Evolutionary conservation across 1,140 invertebrate species (phyloP), one percentile per base, ranked within the genome.

Genomic region (Brachionus plicatilis): DNA sequence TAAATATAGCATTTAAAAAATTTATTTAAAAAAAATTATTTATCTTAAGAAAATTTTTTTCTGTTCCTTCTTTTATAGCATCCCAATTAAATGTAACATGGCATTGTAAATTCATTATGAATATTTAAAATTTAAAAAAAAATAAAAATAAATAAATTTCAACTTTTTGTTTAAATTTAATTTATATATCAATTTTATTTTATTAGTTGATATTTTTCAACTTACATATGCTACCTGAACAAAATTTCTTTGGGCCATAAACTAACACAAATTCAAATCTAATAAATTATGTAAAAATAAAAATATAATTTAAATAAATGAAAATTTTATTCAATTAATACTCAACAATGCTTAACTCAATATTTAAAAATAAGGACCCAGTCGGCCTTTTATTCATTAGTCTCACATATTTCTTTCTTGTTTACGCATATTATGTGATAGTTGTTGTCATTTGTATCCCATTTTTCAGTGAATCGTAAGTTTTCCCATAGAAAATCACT

Each of bases 401-500:
- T 50, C 27, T 50, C 24, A 76, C 72, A 24, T 76, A 76, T 50
- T 47, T 76, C 1, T 76, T 76, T 76, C 43, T 76, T 27, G 8
- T 76, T 27, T 76, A 76, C n/a, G 72, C 72, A 27, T 76, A 76
- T 33, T 76, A 50, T 50, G 72, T 76, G 20, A 27, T 76, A 50
- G 47, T 76, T 33, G 45, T 20, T 27, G 45, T 76, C 7, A 27
- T 76, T 27, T 45, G 43, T 17, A 27, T 76, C 43, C 72, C 72
- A 11, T 76, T 76, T 27, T 50, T 76, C 20, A 50, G 47, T 76
- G 43, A 76, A 50, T 27, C 72, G 72, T 76, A 76, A 76, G 14
- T 50, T 50, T 53, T 50, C 27, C 0, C 12, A 33, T 50, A 5
- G 27, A 70, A 70, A 33, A 70, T 33, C 6, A 6, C 12, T 14